Conservation (phyloP, 1,140 invertebrate genomes). For the Drosophila pseudoananassae region DNA sequence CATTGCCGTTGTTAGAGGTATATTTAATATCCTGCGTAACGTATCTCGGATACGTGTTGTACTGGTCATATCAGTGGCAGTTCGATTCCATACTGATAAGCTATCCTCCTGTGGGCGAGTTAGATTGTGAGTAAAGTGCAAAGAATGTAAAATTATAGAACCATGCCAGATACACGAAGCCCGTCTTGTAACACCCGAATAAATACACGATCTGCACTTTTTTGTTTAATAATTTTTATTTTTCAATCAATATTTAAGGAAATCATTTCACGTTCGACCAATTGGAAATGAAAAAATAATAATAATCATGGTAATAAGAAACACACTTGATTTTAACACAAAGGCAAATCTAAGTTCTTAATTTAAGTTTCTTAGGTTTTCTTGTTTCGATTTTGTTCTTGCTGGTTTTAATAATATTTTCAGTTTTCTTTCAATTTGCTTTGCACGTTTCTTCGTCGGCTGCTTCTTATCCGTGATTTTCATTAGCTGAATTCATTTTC, state of each 20-base stretch:
- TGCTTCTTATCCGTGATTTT: constrained; percentile 46
- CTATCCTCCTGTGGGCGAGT: constrained; percentile 93
- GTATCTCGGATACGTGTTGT: constrained; percentile 97
- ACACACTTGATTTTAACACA: constrained; percentile 66
- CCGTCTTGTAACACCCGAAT: background rate
- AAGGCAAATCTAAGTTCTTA: constrained; percentile 71
- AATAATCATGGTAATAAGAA: constrained; percentile 57
- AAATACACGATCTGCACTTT: constrained; percentile 5
- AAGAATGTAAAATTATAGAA: constrained; percentile 7
- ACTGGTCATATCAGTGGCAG: constrained; percentile 93
- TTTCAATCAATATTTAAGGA: constrained; percentile 78
- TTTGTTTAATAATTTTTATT: constrained; percentile 83
- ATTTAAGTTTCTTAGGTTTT: constrained; percentile 50
- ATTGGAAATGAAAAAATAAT: constrained; percentile 62
- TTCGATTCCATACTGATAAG: constrained; percentile 99
- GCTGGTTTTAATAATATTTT: constrained; percentile 29
- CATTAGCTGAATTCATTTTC: constrained; percentile 45
- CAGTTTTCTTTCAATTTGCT: constrained; percentile 43
- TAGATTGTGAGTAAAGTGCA: background rate
- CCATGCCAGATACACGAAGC: constrained; percentile 16
- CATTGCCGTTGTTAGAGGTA: constrained; percentile 95
- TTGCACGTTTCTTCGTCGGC: constrained; percentile 33
- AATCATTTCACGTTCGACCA: constrained; percentile 76
- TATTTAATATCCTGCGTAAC: constrained; percentile 95
- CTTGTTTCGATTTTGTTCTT: constrained; percentile 42